Evolutionary conservation across 2,888 invertebrate species (phyloP).

Genomic region (Leptothorax acervorum): DNA sequence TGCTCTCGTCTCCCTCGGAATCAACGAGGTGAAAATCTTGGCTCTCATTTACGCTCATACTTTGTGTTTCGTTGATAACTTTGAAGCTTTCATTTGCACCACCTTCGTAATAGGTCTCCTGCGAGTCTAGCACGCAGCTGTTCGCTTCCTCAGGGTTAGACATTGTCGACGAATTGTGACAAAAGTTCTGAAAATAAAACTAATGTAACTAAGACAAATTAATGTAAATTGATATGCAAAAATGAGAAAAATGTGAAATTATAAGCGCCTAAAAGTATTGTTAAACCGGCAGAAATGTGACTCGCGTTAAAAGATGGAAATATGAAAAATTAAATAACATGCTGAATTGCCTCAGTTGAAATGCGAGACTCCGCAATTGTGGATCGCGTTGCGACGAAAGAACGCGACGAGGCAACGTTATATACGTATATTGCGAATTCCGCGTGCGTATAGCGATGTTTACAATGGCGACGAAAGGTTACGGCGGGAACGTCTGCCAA

Average conservation of each 20-base stretch:
- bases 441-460: not conserved
- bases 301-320: not conserved
- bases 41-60: slow-evolving; percentile 69
- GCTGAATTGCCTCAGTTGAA: not conserved
- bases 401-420: no score
- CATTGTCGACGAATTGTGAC: slow-evolving; percentile 65
- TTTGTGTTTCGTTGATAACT: not conserved
- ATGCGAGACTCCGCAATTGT: not conserved
- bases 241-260: not conserved
- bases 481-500: slow-evolving; percentile 10
- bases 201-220: not conserved
- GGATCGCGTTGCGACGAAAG: not conserved
- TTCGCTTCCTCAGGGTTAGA: slow-evolving; percentile 70
- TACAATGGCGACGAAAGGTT: slow-evolving; percentile 30
- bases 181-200: slow-evolving; percentile 38
- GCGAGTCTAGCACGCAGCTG: slow-evolving; percentile 61
- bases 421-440: no score
- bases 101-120: slow-evolving; percentile 58
- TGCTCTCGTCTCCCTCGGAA: slow-evolving; percentile 62
- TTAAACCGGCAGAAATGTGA: no score
- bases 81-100: slow-evolving; percentile 20
- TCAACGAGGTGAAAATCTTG: slow-evolving; percentile 78
- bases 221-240: not conserved
- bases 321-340: not conserved
- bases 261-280: not conserved